Evolutionary conservation across 2,888 invertebrate genomes (phyloP).

Genomic region (Drosophila formosana): DNA sequence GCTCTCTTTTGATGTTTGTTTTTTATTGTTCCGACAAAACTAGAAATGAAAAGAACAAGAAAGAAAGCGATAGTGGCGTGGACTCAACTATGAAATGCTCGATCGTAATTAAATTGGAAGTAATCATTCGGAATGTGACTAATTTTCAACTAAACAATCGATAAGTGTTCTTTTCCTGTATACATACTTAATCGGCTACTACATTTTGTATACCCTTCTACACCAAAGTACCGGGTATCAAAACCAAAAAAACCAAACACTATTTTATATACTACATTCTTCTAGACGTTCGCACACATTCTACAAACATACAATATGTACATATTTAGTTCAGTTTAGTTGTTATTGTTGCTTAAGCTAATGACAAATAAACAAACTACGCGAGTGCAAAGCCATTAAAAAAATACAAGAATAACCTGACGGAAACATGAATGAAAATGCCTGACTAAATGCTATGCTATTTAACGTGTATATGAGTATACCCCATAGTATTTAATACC

Average conservation of each 20-base stretch:
- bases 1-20: conserved; percentile 1
- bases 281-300: conserved; percentile 16
- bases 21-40: conserved; percentile 22
- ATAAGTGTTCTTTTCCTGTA: too few relatives aligned
- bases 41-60: conserved; percentile 19
- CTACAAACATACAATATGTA: conserved; percentile 13
- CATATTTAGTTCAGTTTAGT: conserved; percentile 17
- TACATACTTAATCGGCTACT: background rate
- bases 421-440: conserved; percentile 52
- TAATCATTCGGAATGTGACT: too few relatives aligned
- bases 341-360: conserved; percentile 16
- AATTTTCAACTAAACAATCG: too few relatives aligned
- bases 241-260: conserved; percentile 27
- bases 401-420: conserved; percentile 17
- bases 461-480: conserved; percentile 7
- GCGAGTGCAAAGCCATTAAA: conserved; percentile 54
- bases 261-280: conserved; percentile 22
- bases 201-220: background rate
- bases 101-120: background rate
- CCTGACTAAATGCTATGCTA: conserved; percentile 3
- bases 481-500: conserved; percentile 23
- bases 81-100: background rate
- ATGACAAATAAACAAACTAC: conserved; percentile 44
- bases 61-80: background rate
- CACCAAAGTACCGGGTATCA: background rate